A percentile compares a stretch with the other conserved stretches of the same genome.
Conservation (phyloP, 2,888 invertebrate genomes). For the Philopedon plagiatum region DNA sequence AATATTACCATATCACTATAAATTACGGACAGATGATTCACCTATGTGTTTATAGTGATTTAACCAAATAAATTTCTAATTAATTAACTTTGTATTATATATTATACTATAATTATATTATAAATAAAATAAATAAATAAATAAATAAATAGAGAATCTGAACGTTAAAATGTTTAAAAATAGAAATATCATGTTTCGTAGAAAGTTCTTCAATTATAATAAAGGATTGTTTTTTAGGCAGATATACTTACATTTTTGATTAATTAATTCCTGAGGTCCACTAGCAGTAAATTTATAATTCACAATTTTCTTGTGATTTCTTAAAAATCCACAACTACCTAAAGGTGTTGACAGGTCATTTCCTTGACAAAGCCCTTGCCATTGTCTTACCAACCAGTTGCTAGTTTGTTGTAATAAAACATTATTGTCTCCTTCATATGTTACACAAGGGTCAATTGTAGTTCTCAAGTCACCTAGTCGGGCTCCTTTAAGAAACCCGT, state of each 20-base stretch:
- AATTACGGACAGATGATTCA: too few relatives aligned
- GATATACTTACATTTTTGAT: constrained; percentile 66
- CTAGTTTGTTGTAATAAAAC: constrained; percentile 91
- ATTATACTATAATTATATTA: too few relatives aligned
- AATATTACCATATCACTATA: too few relatives aligned
- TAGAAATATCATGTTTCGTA: too few relatives aligned
- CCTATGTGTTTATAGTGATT: too few relatives aligned
- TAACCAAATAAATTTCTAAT: too few relatives aligned
- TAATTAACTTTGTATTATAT: too few relatives aligned
- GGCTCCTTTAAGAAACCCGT: constrained; percentile 86
- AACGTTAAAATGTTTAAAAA: too few relatives aligned
- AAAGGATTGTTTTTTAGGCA: constrained; percentile 6
- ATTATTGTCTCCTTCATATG: constrained; percentile 96
- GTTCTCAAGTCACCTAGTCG: constrained; percentile 87
- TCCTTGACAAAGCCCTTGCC: constrained; percentile 70
- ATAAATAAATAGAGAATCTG: too few relatives aligned
- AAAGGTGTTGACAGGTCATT: constrained; percentile 77
- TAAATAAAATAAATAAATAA: too few relatives aligned
- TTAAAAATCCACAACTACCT: constrained; percentile 79
- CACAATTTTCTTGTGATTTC: constrained; percentile 70
- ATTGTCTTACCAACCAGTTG: constrained; percentile 86
- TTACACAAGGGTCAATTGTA: constrained; percentile 91
- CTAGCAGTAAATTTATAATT: constrained; percentile 64
- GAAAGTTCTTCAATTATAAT: too few relatives aligned
- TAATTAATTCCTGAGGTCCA: constrained; percentile 62